These are phyloP conservation scores for Gadus chalcogrammus DNA, from an alignment of 2,113 vertebrate species.

Conservation along the genomic window DNA sequence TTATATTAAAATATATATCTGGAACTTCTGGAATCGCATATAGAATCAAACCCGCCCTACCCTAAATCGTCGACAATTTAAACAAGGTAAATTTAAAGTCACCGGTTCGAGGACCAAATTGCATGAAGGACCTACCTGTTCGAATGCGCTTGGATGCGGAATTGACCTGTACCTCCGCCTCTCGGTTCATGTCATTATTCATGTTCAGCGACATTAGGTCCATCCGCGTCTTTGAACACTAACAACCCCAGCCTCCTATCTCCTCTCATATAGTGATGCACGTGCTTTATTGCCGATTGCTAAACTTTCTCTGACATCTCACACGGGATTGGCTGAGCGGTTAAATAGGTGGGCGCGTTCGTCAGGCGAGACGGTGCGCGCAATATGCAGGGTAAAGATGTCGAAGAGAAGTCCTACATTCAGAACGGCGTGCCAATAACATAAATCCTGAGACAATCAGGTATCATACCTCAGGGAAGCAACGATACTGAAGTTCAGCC, in stretches of 20 bases:
- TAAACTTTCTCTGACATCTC: not conserved
- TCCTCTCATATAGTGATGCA: not conserved
- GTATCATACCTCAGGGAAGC: too few relatives aligned
- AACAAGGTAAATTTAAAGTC: too few relatives aligned
- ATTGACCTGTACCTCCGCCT: not conserved
- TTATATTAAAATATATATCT: too few relatives aligned
- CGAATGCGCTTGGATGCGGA: conserved; percentile 1
- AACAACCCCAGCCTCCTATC: not conserved
- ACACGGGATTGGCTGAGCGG: not conserved
- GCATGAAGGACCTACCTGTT: conserved; percentile 35
- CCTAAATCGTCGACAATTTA: too few relatives aligned
- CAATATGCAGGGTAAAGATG: not conserved
- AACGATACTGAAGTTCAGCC: too few relatives aligned
- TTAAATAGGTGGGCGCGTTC: not conserved
- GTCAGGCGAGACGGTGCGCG: not conserved
- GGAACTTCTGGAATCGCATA: too few relatives aligned
- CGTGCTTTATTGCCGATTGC: not conserved
- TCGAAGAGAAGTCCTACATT: too few relatives aligned
- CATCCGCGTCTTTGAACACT: not conserved
- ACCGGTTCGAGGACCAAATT: too few relatives aligned
- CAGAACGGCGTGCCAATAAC: too few relatives aligned
- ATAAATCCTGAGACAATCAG: too few relatives aligned
- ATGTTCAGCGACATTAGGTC: conserved; percentile 12
- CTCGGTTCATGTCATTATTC: conserved; percentile 30
- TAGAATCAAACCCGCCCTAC: too few relatives aligned